Percentiles rank a stretch among this genome's conserved stretches.
Evolutionary conservation across 2,888 invertebrate genomes (phyloP).

Genomic region (Meiosimyza platycephala): DNA sequence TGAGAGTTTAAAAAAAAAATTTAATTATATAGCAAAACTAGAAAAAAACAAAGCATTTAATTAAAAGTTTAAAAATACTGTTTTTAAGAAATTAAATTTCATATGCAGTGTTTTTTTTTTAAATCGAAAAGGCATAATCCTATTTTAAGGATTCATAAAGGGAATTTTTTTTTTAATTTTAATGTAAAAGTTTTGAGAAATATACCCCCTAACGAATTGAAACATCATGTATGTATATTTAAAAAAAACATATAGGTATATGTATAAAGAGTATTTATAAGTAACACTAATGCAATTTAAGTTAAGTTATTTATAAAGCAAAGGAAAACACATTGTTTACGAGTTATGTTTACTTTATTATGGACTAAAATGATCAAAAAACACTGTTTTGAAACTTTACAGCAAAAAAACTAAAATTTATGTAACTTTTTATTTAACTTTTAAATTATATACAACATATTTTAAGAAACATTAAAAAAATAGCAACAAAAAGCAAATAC

Average conservation of each 20-base stretch:
- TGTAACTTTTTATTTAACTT: slow-evolving; percentile 26
- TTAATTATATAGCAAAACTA: background rate
- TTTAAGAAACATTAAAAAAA: slow-evolving; percentile 40
- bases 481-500: slow-evolving; percentile 40
- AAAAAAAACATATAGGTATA: background rate
- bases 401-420: slow-evolving; percentile 17
- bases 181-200: no score
- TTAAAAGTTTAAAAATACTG: slow-evolving; percentile 25
- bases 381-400: background rate
- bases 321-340: no score
- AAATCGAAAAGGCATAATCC: no score
- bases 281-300: slow-evolving; percentile 23
- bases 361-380: no score
- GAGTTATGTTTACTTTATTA: no score
- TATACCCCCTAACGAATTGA: no score
- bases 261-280: slow-evolving; percentile 18
- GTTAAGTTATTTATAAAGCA: slow-evolving; percentile 15
- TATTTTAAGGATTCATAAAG: no score
- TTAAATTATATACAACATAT: slow-evolving; percentile 31
- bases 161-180: no score
- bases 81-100: no score
- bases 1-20: slow-evolving; percentile 7
- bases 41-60: slow-evolving; percentile 38
- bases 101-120: no score
- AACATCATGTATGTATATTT: no score